A percentile compares a stretch with the other conserved stretches of the same genome.
phyloP scores from a whole-genome alignment of 1,140 invertebrate species.

The Cotesia typhae region DNA sequence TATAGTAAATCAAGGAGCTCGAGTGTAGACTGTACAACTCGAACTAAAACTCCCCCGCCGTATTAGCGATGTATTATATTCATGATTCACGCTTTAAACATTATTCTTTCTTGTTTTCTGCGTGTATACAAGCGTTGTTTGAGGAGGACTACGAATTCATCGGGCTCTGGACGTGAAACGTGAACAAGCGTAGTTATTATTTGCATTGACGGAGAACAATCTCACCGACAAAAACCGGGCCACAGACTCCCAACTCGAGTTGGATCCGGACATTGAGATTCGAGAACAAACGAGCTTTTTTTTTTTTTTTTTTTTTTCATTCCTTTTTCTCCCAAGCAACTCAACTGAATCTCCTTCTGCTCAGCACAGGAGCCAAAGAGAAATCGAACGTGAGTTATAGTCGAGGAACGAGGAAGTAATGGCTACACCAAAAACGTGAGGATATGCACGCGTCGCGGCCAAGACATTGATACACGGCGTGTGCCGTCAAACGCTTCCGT shows the following conservation, averaged over 20 bases:
- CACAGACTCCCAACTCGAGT: not conserved
- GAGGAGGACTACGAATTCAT: not conserved
- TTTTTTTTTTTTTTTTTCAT: conserved; percentile 3
- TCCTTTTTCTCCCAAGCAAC: not conserved
- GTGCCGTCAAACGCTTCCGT: not conserved
- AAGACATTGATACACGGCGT: conserved; percentile 39
- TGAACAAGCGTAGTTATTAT: conserved; percentile 46
- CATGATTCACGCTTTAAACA: conserved; percentile 40
- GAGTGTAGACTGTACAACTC: not conserved
- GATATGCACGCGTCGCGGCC: conserved; percentile 35
- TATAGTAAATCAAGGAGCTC: not conserved
- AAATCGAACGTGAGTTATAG: conserved; percentile 36
- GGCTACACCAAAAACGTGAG: conserved; percentile 31
- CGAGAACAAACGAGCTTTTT: not conserved
- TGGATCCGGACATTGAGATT: not conserved
- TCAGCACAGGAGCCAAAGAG: conserved; percentile 1
- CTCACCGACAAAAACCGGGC: conserved; percentile 43
- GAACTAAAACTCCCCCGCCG: conserved; percentile 39
- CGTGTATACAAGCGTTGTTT: not conserved
- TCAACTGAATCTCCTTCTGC: conserved; percentile 15
- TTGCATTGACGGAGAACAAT: conserved; percentile 51
- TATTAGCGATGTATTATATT: conserved; percentile 42
- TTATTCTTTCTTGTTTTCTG: conserved; percentile 34
- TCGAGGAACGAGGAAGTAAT: conserved; percentile 37
- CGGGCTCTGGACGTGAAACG: conserved; percentile 25